Base-by-base conservation (phyloP, 2,888 invertebrate genomes). In the Orchestes rusci region DNA sequence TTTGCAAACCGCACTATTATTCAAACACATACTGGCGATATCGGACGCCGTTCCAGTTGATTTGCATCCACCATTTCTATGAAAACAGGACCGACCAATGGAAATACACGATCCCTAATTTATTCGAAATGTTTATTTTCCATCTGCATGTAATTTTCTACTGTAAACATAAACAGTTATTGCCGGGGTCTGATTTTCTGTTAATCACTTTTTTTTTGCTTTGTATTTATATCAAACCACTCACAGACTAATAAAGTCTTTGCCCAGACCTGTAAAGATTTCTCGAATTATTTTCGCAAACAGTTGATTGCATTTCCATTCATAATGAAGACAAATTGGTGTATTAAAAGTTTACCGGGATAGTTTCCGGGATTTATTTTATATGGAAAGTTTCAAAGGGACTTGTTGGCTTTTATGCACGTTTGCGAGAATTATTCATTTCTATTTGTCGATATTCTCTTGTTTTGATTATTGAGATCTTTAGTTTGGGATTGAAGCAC, bases 291-390 rank as follows among this genome's bases (percentile, higher is more conserved):
- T 57, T 54, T 55, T 43, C 54, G 36, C 54, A 54, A 56, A 59
- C 57, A 57, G 55, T 52, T 59, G 59, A 61, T 59, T 59, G 58
- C 56, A 59, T 60, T 61, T 56, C 56, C 60, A 60, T 59, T 57
- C 52, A 54, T 60, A 60, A 60, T 59, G 60, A 59, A 61, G 59
- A 60, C 56, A 59, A 61, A 60, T 60, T 59, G 52, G 52, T 52
- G 52, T 49, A 59, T 58, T 58, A 58, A 59, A 59, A 55, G 53
- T 56, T 53, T 18, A 48, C 44, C 39, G 39, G 42, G 47, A 53
- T 56, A 58, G 58, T 58, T 56, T 50, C 51, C 34, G 43, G 57
- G 58, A 59, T 59, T 56, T 56, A 58, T 59, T 58, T 56, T 56
- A 53, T 53, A 56, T 55, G 52, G 48, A 39, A 48, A 55, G 51